phyloP scores from a whole-genome alignment of 1,140 invertebrate genomes.

The Psix sp. region DNA sequence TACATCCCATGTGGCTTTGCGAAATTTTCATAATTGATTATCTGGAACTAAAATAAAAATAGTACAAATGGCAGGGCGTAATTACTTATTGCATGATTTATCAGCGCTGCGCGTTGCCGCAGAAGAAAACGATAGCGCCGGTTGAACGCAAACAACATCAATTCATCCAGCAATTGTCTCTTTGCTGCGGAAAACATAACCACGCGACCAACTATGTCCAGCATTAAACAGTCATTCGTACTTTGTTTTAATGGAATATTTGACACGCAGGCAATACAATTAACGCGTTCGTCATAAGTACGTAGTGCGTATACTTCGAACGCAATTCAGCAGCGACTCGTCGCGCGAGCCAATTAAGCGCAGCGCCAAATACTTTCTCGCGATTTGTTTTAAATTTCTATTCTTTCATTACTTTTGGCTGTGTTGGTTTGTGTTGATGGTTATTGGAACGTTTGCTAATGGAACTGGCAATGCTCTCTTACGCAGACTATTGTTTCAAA shows the following conservation, averaged over 20 bases:
- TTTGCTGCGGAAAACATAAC: constrained; percentile 2
- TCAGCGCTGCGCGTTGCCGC: not conserved
- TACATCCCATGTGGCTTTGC: constrained; percentile 29
- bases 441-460: not conserved
- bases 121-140: constrained; percentile 19
- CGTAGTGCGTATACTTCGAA: constrained; percentile 7
- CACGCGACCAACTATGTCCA: constrained; percentile 13
- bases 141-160: constrained; percentile 25
- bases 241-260: constrained; percentile 50
- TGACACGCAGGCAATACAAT: constrained; percentile 24
- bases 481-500: not conserved
- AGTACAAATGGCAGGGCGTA: constrained; percentile 18
- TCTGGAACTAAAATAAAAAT: constrained; percentile 44
- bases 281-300: constrained; percentile 14
- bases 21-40: constrained; percentile 59
- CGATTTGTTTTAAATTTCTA: no score
- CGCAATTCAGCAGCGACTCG: not conserved
- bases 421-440: not conserved
- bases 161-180: constrained; percentile 36
- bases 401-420: not conserved
- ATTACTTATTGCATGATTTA: constrained; percentile 56
- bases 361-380: no score
- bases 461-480: not conserved
- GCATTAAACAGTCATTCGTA: constrained; percentile 36
- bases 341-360: constrained; percentile 7